Percentiles rank a stretch among this genome's conserved stretches.
phyloP scores from a whole-genome alignment of 2,797 vertebrate species.

The Taeniopygia guttata region DNA sequence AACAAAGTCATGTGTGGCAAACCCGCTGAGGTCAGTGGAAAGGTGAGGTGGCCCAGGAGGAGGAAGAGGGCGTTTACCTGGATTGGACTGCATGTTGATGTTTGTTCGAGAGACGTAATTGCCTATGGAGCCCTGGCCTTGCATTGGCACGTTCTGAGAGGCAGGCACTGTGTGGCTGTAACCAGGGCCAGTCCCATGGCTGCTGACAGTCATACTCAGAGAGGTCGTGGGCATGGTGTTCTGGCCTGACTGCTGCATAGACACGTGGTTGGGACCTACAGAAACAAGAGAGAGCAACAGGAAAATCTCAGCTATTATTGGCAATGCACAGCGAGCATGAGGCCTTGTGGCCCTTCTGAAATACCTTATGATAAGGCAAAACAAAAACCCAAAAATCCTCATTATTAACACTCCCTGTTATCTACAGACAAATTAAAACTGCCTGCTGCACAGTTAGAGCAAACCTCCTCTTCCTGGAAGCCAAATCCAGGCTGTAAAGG shows the following conservation, averaged over 20 bases:
- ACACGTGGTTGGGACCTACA: conserved; percentile 86
- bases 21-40: conserved; percentile 17
- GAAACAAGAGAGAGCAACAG: conserved; percentile 3
- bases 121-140: conserved; percentile 84
- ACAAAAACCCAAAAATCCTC: not conserved
- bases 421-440: not conserved
- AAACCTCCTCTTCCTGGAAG: not conserved
- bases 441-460: not conserved
- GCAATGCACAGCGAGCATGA: not conserved
- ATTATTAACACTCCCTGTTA: not conserved
- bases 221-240: conserved; percentile 84
- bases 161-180: conserved; percentile 85
- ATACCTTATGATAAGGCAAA: not conserved
- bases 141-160: conserved; percentile 87
- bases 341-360: not conserved
- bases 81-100: conserved; percentile 92
- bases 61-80: conserved; percentile 78
- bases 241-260: conserved; percentile 91
- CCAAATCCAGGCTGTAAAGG: not conserved
- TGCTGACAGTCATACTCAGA: conserved; percentile 84
- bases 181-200: conserved; percentile 82
- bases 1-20: not conserved
- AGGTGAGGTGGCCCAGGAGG: conserved; percentile 18
- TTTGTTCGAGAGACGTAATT: conserved; percentile 88
- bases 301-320: not conserved